Percentiles rank a stretch among this genome's conserved stretches.
Evolutionary conservation across 2,797 vertebrate species (phyloP).

Genomic region (Protonibea diacanthus): DNA sequence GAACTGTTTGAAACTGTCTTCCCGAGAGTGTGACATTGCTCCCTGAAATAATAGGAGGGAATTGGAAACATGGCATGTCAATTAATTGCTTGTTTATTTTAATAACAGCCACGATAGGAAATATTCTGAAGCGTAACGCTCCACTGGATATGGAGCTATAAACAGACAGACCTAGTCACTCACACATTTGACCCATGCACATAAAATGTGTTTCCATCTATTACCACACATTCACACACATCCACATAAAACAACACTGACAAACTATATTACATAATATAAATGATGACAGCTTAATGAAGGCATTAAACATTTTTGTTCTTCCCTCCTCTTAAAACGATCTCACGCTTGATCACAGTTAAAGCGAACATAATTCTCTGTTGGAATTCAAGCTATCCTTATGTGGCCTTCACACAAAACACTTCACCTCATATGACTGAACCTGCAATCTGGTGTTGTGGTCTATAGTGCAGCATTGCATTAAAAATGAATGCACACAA

Average conservation of each 20-base stretch:
- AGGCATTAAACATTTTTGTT: constrained; percentile 29
- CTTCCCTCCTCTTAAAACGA: constrained; percentile 33
- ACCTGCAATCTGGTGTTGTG: constrained; percentile 23
- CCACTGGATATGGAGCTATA: constrained; percentile 53
- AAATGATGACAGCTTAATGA: constrained; percentile 40
- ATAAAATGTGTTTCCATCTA: constrained; percentile 6
- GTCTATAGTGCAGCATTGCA: constrained; percentile 22
- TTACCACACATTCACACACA: background rate
- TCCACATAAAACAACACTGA: constrained; percentile 25
- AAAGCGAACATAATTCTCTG: constrained; percentile 1
- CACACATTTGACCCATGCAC: constrained; percentile 11
- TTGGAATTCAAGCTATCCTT: constrained; percentile 14
- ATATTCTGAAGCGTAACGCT: constrained; percentile 68
- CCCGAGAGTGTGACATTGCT: constrained; percentile 61
- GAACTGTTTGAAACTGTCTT: constrained; percentile 70
- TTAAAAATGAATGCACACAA: constrained; percentile 55
- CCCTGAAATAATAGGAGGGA: constrained; percentile 67
- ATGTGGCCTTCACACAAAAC: constrained; percentile 29
- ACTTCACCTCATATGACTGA: constrained; percentile 38
- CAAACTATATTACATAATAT: constrained; percentile 42
- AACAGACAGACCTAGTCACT: constrained; percentile 47
- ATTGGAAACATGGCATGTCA: constrained; percentile 76
- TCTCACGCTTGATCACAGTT: constrained; percentile 27
- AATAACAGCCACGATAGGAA: constrained; percentile 74
- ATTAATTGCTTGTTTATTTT: constrained; percentile 84